phyloP scores from a whole-genome alignment of 2,888 invertebrate species.

The Agonopterix heracliana region DNA sequence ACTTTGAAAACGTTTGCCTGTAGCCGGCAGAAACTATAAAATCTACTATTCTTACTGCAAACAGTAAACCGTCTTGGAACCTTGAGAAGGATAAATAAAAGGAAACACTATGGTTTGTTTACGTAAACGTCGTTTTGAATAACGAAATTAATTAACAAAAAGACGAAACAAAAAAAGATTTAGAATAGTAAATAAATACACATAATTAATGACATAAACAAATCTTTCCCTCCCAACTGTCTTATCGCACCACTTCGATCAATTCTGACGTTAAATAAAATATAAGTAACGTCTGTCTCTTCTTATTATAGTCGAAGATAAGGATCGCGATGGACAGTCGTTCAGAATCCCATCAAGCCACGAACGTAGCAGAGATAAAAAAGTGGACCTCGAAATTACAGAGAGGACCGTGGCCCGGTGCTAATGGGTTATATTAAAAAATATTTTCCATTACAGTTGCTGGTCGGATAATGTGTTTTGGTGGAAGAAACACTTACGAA shows the following conservation, averaged over 20 bases:
- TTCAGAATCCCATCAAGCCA: constrained; percentile 67
- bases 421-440: constrained; percentile 72
- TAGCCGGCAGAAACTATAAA: constrained; percentile 44
- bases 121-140: background rate
- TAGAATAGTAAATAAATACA: constrained; percentile 35
- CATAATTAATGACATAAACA: constrained; percentile 67
- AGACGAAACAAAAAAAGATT: constrained; percentile 9
- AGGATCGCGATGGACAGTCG: constrained; percentile 69
- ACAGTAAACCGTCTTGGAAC: constrained; percentile 5
- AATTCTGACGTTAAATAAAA: constrained; percentile 71
- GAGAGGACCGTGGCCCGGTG: constrained; percentile 55
- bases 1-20: constrained; percentile 46
- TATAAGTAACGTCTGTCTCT: constrained; percentile 73
- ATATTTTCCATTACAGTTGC: constrained; percentile 63
- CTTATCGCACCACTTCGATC: constrained; percentile 68
- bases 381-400: constrained; percentile 65
- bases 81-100: background rate
- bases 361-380: constrained; percentile 54
- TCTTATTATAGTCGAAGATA: constrained; percentile 70
- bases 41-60: constrained; percentile 31
- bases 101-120: background rate
- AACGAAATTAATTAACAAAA: constrained; percentile 1
- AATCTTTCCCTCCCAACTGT: constrained; percentile 49
- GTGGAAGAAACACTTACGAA: constrained; percentile 30
- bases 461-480: constrained; percentile 46